Conservation (phyloP, 2,888 invertebrate species). For the Caenorhabditis becei region DNA sequence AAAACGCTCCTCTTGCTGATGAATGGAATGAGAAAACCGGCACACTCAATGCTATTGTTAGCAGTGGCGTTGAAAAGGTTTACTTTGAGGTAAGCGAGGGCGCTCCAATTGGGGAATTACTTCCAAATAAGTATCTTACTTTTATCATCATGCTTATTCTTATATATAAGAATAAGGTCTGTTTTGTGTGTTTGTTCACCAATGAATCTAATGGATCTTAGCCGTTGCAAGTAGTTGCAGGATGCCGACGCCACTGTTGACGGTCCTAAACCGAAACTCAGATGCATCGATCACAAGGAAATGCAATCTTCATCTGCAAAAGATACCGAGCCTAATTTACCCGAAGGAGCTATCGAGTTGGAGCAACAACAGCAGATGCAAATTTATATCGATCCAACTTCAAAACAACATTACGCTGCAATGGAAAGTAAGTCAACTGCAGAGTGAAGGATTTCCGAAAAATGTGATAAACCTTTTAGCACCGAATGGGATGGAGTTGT, state of each 20-base stretch:
- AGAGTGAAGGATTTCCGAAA: background rate
- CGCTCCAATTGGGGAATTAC: too few relatives aligned
- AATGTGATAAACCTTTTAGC: conserved; percentile 25
- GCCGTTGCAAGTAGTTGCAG: too few relatives aligned
- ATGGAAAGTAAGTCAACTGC: conserved; percentile 63
- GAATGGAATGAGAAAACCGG: conserved; percentile 52
- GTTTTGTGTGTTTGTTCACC: too few relatives aligned
- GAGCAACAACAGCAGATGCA: conserved; percentile 63
- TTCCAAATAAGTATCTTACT: too few relatives aligned
- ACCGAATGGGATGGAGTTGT: conserved; percentile 47
- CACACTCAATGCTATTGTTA: background rate
- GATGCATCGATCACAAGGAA: background rate
- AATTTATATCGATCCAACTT: conserved; percentile 72
- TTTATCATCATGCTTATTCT: too few relatives aligned
- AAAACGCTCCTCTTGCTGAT: conserved; percentile 31
- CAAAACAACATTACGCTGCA: conserved; percentile 75
- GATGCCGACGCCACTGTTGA: too few relatives aligned
- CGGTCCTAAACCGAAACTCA: too few relatives aligned
- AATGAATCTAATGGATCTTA: too few relatives aligned
- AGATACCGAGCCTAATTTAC: background rate
- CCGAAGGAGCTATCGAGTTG: conserved; percentile 20
- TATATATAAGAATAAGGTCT: too few relatives aligned
- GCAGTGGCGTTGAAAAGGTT: background rate
- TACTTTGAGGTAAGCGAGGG: background rate
- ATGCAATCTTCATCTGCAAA: background rate